phyloP scores from a whole-genome alignment of 2,797 vertebrate species.

The Argyrosomus regius region DNA sequence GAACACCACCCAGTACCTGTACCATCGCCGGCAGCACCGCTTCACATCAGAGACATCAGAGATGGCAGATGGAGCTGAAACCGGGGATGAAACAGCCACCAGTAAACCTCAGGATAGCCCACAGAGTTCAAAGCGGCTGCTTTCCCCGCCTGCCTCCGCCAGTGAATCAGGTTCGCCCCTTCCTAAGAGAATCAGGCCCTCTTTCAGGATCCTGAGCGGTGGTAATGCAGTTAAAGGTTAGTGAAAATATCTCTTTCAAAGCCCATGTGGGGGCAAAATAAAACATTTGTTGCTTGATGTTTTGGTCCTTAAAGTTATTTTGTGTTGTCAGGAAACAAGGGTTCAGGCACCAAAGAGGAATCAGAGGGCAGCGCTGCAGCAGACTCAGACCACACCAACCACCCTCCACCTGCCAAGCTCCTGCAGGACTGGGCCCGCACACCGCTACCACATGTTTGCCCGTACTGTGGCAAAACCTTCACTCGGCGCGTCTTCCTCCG shows the following conservation, averaged over 20 bases:
- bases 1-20: conserved; percentile 94
- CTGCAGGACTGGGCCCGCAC: conserved; percentile 82
- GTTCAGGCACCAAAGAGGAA: conserved; percentile 58
- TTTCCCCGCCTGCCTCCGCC: conserved; percentile 48
- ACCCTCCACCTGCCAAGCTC: conserved; percentile 81
- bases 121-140: conserved; percentile 63
- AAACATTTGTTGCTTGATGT: background rate
- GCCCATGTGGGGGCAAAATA: background rate
- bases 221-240: conserved; percentile 63
- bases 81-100: conserved; percentile 20
- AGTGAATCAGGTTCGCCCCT: conserved; percentile 58
- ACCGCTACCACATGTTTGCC: conserved; percentile 87
- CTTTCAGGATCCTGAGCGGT: conserved; percentile 66
- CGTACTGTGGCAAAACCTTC: conserved; percentile 92
- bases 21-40: conserved; percentile 90
- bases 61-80: conserved; percentile 35
- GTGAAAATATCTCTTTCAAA: background rate
- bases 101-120: conserved; percentile 35
- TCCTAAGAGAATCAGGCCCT: conserved; percentile 68
- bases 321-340: conserved; percentile 58
- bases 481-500: conserved; percentile 93
- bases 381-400: conserved; percentile 68
- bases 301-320: conserved; percentile 39
- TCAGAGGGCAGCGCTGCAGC: conserved; percentile 43
- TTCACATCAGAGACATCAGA: conserved; percentile 16